A percentile compares a stretch with the other conserved stretches of the same genome.
Evolutionary conservation across 2,888 invertebrate genomes (phyloP).

Genomic region (Leptarthrus brevirostris): DNA sequence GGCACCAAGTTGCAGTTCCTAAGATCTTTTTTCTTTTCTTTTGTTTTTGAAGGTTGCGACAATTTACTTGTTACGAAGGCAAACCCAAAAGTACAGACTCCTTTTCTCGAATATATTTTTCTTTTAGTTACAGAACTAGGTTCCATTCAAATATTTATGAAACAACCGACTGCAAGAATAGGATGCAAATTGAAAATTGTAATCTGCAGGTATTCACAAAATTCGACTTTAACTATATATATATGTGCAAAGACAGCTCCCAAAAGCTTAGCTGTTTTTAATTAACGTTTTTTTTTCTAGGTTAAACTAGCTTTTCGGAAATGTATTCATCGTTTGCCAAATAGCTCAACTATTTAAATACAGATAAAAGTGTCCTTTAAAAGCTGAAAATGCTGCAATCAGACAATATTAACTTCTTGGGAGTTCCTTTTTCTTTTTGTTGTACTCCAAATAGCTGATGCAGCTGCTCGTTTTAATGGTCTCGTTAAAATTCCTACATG

Average conservation of each 20-base stretch:
- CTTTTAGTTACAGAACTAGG: not conserved
- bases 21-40: conserved; percentile 9
- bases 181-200: conserved; percentile 12
- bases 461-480: no score
- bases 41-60: conserved; percentile 24
- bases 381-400: no score
- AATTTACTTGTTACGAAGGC: conserved; percentile 21
- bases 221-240: not conserved
- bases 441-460: no score
- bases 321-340: no score
- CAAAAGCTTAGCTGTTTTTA: not conserved
- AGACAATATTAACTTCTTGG: no score
- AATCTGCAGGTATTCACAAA: not conserved
- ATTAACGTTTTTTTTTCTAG: not conserved
- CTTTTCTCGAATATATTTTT: not conserved
- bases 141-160: conserved; percentile 28
- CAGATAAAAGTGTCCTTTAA: not conserved
- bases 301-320: no score
- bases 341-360: not conserved
- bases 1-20: conserved; percentile 17
- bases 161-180: not conserved
- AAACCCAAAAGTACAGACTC: conserved; percentile 1
- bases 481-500: no score
- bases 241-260: not conserved
- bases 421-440: no score